These are phyloP conservation scores for Brevipalpus yothersi DNA, from an alignment of 1,140 invertebrate genomes.

Conservation along the genomic window DNA sequence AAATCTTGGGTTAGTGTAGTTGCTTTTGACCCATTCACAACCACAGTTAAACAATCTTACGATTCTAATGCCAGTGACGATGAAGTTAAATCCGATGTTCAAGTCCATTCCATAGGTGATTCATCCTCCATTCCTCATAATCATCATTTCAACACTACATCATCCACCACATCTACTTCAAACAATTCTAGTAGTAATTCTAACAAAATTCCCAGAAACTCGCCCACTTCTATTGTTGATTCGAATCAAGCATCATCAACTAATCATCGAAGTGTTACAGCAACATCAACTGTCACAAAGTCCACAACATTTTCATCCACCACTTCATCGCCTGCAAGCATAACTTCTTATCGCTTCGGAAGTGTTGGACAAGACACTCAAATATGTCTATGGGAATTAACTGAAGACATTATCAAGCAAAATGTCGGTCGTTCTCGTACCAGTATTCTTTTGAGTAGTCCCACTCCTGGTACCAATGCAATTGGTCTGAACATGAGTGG, in stretches of 20 bases:
- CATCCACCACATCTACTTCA: neutral
- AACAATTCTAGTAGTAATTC: neutral
- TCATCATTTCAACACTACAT: neutral
- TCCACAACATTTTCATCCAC: neutral
- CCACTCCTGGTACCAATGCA: conserved; percentile 7
- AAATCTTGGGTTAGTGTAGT: conserved; percentile 92
- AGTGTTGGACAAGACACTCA: conserved; percentile 95
- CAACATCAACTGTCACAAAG: neutral
- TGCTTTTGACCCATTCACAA: conserved; percentile 80
- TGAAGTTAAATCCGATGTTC: conserved; percentile 7
- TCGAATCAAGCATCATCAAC: too few relatives aligned
- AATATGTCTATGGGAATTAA: conserved; percentile 92
- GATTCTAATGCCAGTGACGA: conserved; percentile 19
- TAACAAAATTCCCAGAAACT: too few relatives aligned
- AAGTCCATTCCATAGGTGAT: neutral
- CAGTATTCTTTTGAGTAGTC: conserved; percentile 13
- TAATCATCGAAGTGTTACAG: too few relatives aligned
- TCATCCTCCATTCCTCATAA: neutral
- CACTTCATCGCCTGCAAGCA: neutral
- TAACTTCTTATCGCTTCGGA: conserved; percentile 59
- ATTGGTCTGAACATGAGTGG: too few relatives aligned
- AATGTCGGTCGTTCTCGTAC: conserved; percentile 17
- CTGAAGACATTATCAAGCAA: conserved; percentile 54
- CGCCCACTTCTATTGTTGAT: too few relatives aligned
- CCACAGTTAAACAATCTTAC: conserved; percentile 23